phyloP scores from a whole-genome alignment of 2,888 invertebrate species.

The Cephalotes varians region DNA sequence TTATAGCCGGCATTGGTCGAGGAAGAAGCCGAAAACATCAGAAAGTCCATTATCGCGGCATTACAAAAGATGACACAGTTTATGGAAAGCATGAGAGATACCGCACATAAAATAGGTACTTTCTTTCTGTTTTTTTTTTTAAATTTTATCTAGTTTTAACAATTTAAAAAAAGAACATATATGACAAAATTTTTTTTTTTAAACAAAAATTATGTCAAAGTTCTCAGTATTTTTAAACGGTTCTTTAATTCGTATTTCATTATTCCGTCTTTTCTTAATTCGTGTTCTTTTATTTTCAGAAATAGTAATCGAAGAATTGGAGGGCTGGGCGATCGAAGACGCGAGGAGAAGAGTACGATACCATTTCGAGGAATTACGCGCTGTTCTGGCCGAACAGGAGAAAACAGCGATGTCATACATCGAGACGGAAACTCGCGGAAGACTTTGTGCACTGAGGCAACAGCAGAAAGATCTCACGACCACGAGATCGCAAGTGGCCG shows the following conservation, averaged over 20 bases:
- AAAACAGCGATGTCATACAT: conserved; percentile 87
- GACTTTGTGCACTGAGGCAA: conserved; percentile 86
- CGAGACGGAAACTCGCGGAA: conserved; percentile 87
- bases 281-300: conserved; percentile 73
- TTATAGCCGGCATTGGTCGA: conserved; percentile 87
- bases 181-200: neutral
- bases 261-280: neutral
- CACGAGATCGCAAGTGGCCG: conserved; percentile 86
- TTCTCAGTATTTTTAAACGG: neutral
- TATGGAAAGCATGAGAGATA: conserved; percentile 87
- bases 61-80: conserved; percentile 87
- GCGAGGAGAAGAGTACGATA: conserved; percentile 85
- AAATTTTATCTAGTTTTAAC: neutral
- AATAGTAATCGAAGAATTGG: conserved; percentile 80
- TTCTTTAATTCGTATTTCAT: neutral
- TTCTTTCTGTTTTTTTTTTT: neutral
- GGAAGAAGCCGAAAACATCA: conserved; percentile 87
- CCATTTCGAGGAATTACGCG: conserved; percentile 87
- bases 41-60: conserved; percentile 86
- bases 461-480: conserved; percentile 87
- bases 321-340: conserved; percentile 79
- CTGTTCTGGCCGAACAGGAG: conserved; percentile 86
- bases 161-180: neutral
- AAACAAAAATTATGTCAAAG: neutral
- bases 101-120: conserved; percentile 86